Evolutionary conservation across 2,888 invertebrate species (phyloP).

Genomic region (Synanthedon andrenaeformis): DNA sequence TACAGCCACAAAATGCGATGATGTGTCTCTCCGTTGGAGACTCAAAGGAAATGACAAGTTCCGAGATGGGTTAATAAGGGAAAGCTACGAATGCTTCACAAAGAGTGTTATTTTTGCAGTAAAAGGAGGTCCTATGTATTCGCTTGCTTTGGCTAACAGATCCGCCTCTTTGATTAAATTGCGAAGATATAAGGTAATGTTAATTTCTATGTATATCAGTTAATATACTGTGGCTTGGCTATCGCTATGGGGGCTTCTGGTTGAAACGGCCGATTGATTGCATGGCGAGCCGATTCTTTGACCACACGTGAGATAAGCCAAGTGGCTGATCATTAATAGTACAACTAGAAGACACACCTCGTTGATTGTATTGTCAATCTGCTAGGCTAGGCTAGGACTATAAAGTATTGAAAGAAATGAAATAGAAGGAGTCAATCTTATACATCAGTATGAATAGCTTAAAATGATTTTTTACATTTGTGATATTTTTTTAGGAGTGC

Average conservation of each 20-base stretch:
- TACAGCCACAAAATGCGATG: constrained; percentile 44
- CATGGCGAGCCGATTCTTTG: no score
- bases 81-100: constrained; percentile 70
- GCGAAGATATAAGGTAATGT: constrained; percentile 68
- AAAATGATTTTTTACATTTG: no score
- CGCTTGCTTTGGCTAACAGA: constrained; percentile 76
- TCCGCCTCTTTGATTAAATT: constrained; percentile 75
- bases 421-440: no score
- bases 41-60: constrained; percentile 72
- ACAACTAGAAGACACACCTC: no score
- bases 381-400: no score
- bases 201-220: neutral
- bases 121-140: constrained; percentile 65
- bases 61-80: constrained; percentile 41
- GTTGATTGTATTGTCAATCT: no score
- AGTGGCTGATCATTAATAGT: no score
- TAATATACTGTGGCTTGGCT: neutral
- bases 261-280: no score
- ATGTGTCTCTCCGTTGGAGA: constrained; percentile 45
- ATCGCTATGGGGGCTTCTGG: no score
- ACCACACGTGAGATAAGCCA: no score
- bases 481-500: constrained; percentile 61
- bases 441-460: no score
- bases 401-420: no score
- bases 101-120: constrained; percentile 73